Evolutionary conservation across 2,888 invertebrate genomes (phyloP).

Genomic region (Alcis repandata): DNA sequence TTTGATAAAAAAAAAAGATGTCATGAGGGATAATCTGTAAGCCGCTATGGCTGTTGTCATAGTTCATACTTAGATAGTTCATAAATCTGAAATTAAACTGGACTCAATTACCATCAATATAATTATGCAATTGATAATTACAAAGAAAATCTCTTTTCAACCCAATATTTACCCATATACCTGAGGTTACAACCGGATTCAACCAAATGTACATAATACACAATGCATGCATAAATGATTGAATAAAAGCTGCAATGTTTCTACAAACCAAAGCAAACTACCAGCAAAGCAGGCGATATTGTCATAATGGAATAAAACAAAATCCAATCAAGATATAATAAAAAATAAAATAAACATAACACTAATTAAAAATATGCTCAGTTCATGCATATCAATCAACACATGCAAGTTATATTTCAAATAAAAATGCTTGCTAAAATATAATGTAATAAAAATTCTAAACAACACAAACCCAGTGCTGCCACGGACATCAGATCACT

Average conservation of each 20-base stretch:
- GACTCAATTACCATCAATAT: too few relatives aligned
- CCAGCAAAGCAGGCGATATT: constrained; percentile 44
- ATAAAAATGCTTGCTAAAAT: constrained; percentile 6
- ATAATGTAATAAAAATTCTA: too few relatives aligned
- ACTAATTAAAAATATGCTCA: constrained; percentile 29
- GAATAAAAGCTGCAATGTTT: constrained; percentile 33
- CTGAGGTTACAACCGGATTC: neutral
- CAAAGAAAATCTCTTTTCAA: too few relatives aligned
- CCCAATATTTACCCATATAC: too few relatives aligned
- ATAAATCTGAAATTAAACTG: too few relatives aligned
- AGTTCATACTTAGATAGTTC: too few relatives aligned
- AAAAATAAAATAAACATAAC: constrained; percentile 40
- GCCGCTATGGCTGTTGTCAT: too few relatives aligned
- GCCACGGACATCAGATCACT: too few relatives aligned
- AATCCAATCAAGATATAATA: constrained; percentile 19
- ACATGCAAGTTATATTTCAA: constrained; percentile 31
- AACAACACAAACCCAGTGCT: too few relatives aligned
- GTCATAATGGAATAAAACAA: constrained; percentile 32
- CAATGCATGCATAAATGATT: constrained; percentile 8
- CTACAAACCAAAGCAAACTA: constrained; percentile 41
- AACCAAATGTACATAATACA: constrained; percentile 3
- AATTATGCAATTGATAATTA: too few relatives aligned
- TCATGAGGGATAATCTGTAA: too few relatives aligned
- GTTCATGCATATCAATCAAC: constrained; percentile 42
- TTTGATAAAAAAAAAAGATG: too few relatives aligned